A percentile compares a stretch with the other conserved stretches of the same genome.
These are phyloP conservation scores for Sebastolobus alascanus DNA, from an alignment of 2,797 vertebrate species.

Conservation along the genomic window DNA sequence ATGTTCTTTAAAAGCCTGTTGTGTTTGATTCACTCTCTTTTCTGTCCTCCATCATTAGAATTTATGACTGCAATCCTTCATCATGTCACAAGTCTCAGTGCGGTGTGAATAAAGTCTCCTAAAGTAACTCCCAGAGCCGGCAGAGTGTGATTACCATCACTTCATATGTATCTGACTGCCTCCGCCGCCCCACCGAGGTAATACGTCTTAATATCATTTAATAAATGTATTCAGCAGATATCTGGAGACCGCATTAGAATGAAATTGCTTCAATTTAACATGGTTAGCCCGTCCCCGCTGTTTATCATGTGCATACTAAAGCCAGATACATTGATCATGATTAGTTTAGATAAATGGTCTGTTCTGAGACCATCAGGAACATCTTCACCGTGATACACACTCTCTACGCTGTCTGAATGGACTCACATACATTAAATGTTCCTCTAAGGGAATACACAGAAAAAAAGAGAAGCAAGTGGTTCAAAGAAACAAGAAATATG, in stretches of 20 bases:
- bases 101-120: slow-evolving; percentile 3
- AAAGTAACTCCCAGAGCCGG: background rate
- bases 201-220: slow-evolving; percentile 66
- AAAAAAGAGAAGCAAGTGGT: background rate
- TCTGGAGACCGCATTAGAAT: slow-evolving; percentile 63
- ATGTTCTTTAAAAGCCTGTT: background rate
- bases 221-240: slow-evolving; percentile 67
- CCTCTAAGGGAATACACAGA: background rate
- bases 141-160: background rate
- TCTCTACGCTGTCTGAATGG: no score
- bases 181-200: slow-evolving; percentile 1
- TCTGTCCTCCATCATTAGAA: background rate
- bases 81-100: background rate
- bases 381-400: slow-evolving; percentile 7
- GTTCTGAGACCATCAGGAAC: slow-evolving; percentile 8
- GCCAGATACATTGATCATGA: slow-evolving; percentile 42
- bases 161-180: slow-evolving; percentile 15
- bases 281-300: slow-evolving; percentile 30
- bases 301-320: slow-evolving; percentile 39
- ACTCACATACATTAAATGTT: background rate
- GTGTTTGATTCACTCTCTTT: rapidly evolving
- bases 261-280: slow-evolving; percentile 62
- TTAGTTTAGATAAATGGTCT: slow-evolving; percentile 44
- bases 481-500: background rate
- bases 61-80: slow-evolving; percentile 13